Conservation (phyloP, 2,797 vertebrate species). For the Paramormyrops hopkinsi region DNA sequence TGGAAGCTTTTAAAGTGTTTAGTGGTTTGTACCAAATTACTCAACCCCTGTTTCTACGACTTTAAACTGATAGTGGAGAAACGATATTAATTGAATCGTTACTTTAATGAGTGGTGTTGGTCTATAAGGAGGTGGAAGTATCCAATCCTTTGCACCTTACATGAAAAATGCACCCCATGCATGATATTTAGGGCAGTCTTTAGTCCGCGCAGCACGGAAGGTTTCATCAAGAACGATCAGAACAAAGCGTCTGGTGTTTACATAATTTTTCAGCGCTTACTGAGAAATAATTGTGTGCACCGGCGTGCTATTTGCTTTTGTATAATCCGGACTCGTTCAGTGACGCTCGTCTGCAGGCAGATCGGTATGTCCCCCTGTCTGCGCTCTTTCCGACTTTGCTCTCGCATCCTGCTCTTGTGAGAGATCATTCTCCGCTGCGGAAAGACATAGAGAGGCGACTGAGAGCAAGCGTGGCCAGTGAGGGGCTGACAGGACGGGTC, state of each 20-base stretch:
- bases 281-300: background rate
- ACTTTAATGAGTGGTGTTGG: conserved; percentile 30
- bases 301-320: background rate
- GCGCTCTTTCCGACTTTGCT: background rate
- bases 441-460: background rate
- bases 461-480: background rate
- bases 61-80: conserved; percentile 29
- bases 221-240: background rate
- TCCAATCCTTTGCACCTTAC: background rate
- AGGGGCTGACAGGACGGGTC: background rate
- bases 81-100: conserved; percentile 37
- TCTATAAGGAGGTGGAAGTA: background rate
- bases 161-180: background rate
- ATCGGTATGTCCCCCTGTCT: background rate
- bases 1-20: conserved; percentile 52
- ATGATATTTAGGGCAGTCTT: background rate
- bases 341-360: background rate
- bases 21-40: conserved; percentile 48
- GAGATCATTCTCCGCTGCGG: background rate
- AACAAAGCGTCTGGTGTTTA: background rate
- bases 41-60: conserved; percentile 47
- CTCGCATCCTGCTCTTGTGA: background rate
- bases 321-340: background rate
- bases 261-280: background rate
- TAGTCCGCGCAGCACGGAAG: background rate